Conservation (phyloP, 2,888 invertebrate species). For the Belgica antarctica region DNA sequence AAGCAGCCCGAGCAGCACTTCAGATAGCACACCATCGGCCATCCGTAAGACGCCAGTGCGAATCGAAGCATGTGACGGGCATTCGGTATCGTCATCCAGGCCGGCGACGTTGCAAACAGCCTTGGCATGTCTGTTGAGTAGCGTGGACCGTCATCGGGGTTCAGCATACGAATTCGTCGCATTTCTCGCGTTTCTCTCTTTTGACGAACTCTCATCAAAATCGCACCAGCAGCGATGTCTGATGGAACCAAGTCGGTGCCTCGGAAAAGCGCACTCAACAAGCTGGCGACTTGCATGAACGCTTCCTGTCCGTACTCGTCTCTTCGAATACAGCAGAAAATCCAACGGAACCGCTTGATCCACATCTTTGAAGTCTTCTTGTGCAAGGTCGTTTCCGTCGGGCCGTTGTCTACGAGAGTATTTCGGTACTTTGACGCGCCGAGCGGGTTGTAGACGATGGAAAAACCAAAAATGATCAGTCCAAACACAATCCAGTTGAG, state of each 20-base stretch:
- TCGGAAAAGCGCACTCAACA: slow-evolving; percentile 75
- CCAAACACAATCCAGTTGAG: slow-evolving; percentile 79
- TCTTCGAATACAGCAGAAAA: slow-evolving; percentile 70
- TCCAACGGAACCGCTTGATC: slow-evolving; percentile 72
- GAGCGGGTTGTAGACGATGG: slow-evolving; percentile 78
- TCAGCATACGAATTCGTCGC: slow-evolving; percentile 57
- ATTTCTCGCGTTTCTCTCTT: slow-evolving; percentile 71
- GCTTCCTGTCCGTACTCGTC: slow-evolving; percentile 76
- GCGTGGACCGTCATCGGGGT: slow-evolving; percentile 43
- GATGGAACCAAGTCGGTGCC: slow-evolving; percentile 85
- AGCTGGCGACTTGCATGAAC: slow-evolving; percentile 76
- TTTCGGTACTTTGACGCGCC: slow-evolving; percentile 58
- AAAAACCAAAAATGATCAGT: slow-evolving; percentile 70
- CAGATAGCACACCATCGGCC: slow-evolving; percentile 79
- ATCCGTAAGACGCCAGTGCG: slow-evolving; percentile 82
- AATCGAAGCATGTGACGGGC: slow-evolving; percentile 75
- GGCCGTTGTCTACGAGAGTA: slow-evolving; percentile 42
- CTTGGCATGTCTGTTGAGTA: slow-evolving; percentile 54
- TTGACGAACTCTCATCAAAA: slow-evolving; percentile 75
- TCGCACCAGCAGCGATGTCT: slow-evolving; percentile 82
- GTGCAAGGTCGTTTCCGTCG: slow-evolving; percentile 61
- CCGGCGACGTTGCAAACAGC: slow-evolving; percentile 65
- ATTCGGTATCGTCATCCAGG: slow-evolving; percentile 78
- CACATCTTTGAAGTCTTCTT: slow-evolving; percentile 69
- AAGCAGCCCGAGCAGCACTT: slow-evolving; percentile 74